These are phyloP conservation scores for Fopius arisanus DNA, from an alignment of 1,140 invertebrate genomes.

Conservation along the genomic window DNA sequence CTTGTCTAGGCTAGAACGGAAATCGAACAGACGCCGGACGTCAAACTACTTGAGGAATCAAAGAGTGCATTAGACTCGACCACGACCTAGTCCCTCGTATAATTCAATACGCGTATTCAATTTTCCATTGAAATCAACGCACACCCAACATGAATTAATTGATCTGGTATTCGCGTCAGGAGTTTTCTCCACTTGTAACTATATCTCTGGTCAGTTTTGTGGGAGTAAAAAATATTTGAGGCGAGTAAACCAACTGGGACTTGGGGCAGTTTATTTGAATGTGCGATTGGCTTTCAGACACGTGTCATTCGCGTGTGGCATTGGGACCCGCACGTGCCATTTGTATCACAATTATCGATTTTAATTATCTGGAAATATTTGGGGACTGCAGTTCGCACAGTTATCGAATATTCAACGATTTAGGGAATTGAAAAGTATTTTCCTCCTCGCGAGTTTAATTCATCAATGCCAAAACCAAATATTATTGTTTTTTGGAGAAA, in stretches of 20 bases:
- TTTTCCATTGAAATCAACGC: neutral
- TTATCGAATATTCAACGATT: no score
- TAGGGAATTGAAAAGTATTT: no score
- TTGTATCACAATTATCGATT: neutral
- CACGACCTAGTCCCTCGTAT: neutral
- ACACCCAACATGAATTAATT: neutral
- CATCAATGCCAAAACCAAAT: no score
- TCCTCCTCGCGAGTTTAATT: no score
- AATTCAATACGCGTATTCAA: constrained; percentile 8
- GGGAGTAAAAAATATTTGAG: neutral
- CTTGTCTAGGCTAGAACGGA: constrained; percentile 35
- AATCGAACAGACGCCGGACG: constrained; percentile 43
- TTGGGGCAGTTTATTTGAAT: no score
- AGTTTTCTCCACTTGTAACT: neutral
- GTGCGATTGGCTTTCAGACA: neutral
- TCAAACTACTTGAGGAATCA: constrained; percentile 19
- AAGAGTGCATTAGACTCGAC: constrained; percentile 2
- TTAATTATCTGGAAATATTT: neutral
- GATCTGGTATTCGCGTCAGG: neutral
- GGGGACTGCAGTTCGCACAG: no score
- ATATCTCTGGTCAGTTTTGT: neutral
- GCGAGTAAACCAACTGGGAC: no score
- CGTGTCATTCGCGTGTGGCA: neutral
- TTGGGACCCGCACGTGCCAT: neutral
- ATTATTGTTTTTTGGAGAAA: no score